Percentiles rank a stretch among this genome's conserved stretches.
Conservation (phyloP, 2,888 invertebrate species). For the Meandrusa payeni region DNA sequence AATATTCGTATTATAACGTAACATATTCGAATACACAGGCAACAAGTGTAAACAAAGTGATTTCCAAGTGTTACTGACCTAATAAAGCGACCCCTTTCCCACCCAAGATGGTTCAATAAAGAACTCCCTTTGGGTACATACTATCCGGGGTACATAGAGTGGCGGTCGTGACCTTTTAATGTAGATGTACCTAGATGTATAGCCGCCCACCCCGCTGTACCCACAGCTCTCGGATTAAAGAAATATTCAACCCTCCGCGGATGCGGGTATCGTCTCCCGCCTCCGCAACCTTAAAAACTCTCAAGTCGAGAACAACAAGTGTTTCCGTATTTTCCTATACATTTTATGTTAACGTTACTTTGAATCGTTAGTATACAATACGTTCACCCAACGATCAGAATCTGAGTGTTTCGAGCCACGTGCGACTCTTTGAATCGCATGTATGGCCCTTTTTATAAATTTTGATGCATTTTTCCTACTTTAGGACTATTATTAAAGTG, state of each 20-base stretch:
- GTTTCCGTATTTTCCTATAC: no score
- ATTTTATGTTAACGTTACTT: no score
- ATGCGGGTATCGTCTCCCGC: constrained; percentile 32
- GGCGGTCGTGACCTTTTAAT: constrained; percentile 73
- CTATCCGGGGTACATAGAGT: constrained; percentile 65
- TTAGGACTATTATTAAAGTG: no score
- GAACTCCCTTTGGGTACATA: constrained; percentile 73
- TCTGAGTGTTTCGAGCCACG: no score
- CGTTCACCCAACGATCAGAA: no score
- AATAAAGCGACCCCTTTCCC: constrained; percentile 75
- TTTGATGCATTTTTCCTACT: no score
- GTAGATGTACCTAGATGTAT: constrained; percentile 55
- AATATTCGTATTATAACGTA: constrained; percentile 30
- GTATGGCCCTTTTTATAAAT: no score
- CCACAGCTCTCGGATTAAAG: constrained; percentile 50
- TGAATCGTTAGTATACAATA: no score
- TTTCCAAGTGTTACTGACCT: constrained; percentile 76
- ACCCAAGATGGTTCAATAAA: constrained; percentile 75
- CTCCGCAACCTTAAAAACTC: neutral
- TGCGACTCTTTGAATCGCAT: no score
- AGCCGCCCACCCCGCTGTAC: constrained; percentile 50
- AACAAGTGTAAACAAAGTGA: constrained; percentile 62
- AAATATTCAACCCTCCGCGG: constrained; percentile 43
- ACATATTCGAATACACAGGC: constrained; percentile 31
- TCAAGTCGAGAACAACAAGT: no score